These are phyloP conservation scores for Deilephila elpenor DNA, from an alignment of 2,888 invertebrate genomes.

Conservation along the genomic window DNA sequence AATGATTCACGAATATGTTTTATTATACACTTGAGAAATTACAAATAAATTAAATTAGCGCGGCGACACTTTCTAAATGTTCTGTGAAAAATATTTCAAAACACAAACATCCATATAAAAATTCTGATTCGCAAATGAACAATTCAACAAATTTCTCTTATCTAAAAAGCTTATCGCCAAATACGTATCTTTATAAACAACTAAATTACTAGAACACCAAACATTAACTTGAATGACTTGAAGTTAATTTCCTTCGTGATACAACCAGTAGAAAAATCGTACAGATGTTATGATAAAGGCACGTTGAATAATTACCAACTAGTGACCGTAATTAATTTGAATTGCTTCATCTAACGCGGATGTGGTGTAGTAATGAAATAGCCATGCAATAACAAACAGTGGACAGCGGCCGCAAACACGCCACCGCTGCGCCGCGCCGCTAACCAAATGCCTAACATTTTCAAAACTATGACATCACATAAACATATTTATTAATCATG, in stretches of 20 bases:
- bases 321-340: constrained; percentile 34
- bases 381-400: constrained; percentile 35
- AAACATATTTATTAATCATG: neutral
- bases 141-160: neutral
- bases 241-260: neutral
- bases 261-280: neutral
- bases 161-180: neutral
- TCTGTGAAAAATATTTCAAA: neutral
- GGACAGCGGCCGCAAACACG: constrained; percentile 29
- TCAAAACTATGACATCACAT: constrained; percentile 15
- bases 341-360: constrained; percentile 39
- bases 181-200: neutral
- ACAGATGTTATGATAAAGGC: constrained; percentile 1
- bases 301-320: constrained; percentile 28
- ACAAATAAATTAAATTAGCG: neutral
- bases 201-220: too few relatives aligned
- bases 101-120: neutral
- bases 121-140: neutral
- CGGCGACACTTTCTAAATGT: neutral
- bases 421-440: constrained; percentile 19
- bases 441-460: constrained; percentile 27
- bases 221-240: too few relatives aligned
- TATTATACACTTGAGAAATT: neutral
- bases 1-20: constrained; percentile 1
- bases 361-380: constrained; percentile 39